Evolutionary conservation across 2,113 vertebrate species (phyloP), one percentile per base, ranked within the genome.

Genomic region (Hystrix brachyura): DNA sequence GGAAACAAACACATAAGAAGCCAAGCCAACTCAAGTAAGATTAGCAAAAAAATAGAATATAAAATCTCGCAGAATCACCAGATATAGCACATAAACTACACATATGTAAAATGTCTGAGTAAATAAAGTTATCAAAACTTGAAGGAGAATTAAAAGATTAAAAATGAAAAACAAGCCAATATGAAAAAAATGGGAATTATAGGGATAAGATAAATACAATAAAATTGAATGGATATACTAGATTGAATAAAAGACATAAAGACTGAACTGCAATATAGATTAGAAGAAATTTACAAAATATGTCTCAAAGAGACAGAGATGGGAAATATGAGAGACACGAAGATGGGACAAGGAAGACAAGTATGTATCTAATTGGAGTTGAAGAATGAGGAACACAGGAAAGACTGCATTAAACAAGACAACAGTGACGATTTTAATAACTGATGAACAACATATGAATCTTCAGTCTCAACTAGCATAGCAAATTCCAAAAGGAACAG

Each of bases 91-190:
- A 53, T 43, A 71, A 67, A 60, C 0, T 27, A 43, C 4, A 71
- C 25, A 76, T 60, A 67, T 85, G 81, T 82, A 34, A 95, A 95
- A 64, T 60, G 2, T 43, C 48, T 91, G 13, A 7, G 19, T 74
- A 81, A 88, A 43, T 59, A 60, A 78, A 32, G 29, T 53, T 80
- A 90, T 81, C 53, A 94, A 92, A 96, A 91, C 1, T 69, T 90
- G 8, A 25, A 82, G 67, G 5, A 90, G 7, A n/a, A 87, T 67
- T 71, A 86, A 81, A 82, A 85, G 43, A 88, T 60, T 94, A 65
- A 92, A 90, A 96, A 74, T 84, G 21, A 67, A 69, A 97, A 76
- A 0, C 7, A 93, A 43, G 43, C 5, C 5, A 32, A 57, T 87
- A 57, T 53, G 4, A 79, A 92, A 71, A 38, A 59, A 81, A 43